These are phyloP conservation scores for Catocala sponsa DNA, from an alignment of 2,888 invertebrate species.

Conservation along the genomic window DNA sequence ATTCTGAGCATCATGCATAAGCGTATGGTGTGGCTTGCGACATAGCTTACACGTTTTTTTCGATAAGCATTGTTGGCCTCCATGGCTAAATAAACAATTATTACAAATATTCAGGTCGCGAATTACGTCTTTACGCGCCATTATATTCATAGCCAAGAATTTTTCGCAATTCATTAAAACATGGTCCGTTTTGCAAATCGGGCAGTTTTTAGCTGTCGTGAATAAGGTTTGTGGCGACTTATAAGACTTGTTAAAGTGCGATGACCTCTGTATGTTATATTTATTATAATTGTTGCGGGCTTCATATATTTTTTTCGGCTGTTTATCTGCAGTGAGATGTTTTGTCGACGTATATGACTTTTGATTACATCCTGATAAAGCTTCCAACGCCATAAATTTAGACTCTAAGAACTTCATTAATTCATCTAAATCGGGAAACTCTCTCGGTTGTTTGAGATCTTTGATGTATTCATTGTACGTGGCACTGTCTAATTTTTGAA, in stretches of 20 bases:
- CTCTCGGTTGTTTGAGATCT: slow-evolving; percentile 8
- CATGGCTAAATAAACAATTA: too few species aligned
- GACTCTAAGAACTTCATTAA: slow-evolving; percentile 10
- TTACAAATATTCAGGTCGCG: too few species aligned
- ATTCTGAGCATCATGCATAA: too few species aligned
- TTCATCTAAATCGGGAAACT: slow-evolving; percentile 11
- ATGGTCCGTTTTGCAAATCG: slow-evolving; percentile 12
- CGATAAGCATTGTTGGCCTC: too few species aligned
- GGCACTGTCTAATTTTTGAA: background rate
- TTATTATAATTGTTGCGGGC: slow-evolving; percentile 1
- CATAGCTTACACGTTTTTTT: too few species aligned
- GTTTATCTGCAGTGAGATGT: too few species aligned
- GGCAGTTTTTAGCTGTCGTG: slow-evolving; percentile 12
- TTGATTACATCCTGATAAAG: slow-evolving; percentile 1
- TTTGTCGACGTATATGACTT: too few species aligned
- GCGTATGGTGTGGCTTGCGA: too few species aligned
- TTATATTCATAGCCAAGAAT: too few species aligned
- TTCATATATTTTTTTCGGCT: background rate
- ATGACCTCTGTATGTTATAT: slow-evolving; percentile 2
- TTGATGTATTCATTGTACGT: slow-evolving; percentile 10
- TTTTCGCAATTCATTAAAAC: slow-evolving; percentile 4
- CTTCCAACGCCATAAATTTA: slow-evolving; percentile 6
- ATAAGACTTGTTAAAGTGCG: slow-evolving; percentile 8
- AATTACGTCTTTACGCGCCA: too few species aligned
- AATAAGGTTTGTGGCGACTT: slow-evolving; percentile 7